Evolutionary conservation across 2,888 invertebrate genomes (phyloP).

Genomic region (Pomacea canaliculata): DNA sequence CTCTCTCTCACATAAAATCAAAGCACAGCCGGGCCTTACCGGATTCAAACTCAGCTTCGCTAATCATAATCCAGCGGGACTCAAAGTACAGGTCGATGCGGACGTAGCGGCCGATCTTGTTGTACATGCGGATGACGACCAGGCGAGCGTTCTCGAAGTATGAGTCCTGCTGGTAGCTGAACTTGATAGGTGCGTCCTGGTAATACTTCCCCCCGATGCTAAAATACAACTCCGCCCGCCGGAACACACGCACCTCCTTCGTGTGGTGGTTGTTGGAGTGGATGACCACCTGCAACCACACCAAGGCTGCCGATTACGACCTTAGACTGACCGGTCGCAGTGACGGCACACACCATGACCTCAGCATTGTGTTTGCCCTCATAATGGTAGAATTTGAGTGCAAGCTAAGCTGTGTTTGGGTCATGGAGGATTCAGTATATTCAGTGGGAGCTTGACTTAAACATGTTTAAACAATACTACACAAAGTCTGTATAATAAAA

Average conservation of each 20-base stretch:
- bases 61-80: conserved; percentile 88
- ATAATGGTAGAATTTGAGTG: no score
- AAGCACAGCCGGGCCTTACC: conserved; percentile 71
- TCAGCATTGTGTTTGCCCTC: no score
- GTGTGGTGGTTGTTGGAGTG: conserved; percentile 88
- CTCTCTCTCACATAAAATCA: no score
- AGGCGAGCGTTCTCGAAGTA: conserved; percentile 86
- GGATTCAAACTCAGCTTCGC: conserved; percentile 89
- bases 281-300: conserved; percentile 72
- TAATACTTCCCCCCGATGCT: conserved; percentile 82
- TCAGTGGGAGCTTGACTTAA: no score
- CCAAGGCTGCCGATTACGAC: no score
- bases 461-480: no score
- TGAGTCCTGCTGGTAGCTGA: conserved; percentile 78
- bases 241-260: conserved; percentile 87
- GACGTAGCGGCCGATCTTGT: conserved; percentile 85
- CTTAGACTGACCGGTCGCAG: no score
- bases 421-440: no score
- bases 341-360: no score
- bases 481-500: no score
- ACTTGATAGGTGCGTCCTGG: conserved; percentile 81
- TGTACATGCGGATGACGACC: conserved; percentile 84
- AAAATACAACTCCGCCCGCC: conserved; percentile 83
- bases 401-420: no score
- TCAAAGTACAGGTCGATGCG: conserved; percentile 83